Percentiles rank a stretch among this genome's conserved stretches.
Conservation (phyloP, 2,888 invertebrate species). For the Aleiodes testaceus region DNA sequence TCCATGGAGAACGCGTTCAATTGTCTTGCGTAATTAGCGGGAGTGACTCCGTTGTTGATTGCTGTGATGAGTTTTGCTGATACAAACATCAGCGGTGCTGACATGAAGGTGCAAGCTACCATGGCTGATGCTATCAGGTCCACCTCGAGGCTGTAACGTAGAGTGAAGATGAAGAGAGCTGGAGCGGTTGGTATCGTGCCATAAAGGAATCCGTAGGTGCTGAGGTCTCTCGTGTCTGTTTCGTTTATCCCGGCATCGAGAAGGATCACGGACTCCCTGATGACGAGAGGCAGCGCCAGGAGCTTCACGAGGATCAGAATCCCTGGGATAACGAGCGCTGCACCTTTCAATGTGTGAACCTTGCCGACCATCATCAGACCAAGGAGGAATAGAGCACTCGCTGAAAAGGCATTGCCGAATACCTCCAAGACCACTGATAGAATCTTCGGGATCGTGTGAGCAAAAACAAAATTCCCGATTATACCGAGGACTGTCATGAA, state of each 20-base stretch:
- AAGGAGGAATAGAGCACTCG: slow-evolving; percentile 90
- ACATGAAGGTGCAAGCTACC: slow-evolving; percentile 95
- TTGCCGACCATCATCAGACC: slow-evolving; percentile 96
- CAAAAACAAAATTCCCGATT: slow-evolving; percentile 86
- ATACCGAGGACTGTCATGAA: slow-evolving; percentile 95
- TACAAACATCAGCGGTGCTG: slow-evolving; percentile 95
- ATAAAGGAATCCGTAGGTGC: slow-evolving; percentile 95
- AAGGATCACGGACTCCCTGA: slow-evolving; percentile 88
- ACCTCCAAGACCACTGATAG: slow-evolving; percentile 85
- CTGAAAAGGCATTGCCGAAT: slow-evolving; percentile 91
- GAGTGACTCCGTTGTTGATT: slow-evolving; percentile 73
- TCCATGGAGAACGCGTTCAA: slow-evolving; percentile 88
- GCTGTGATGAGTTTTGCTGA: slow-evolving; percentile 90
- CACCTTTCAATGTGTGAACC: slow-evolving; percentile 84
- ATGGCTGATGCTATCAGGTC: slow-evolving; percentile 95
- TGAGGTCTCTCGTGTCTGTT: slow-evolving; percentile 86
- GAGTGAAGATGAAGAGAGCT: slow-evolving; percentile 95
- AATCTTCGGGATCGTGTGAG: slow-evolving; percentile 84
- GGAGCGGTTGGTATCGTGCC: slow-evolving; percentile 97
- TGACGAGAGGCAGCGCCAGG: slow-evolving; percentile 88
- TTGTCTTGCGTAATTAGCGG: slow-evolving; percentile 83
- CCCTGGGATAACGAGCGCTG: slow-evolving; percentile 86
- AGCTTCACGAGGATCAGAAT: slow-evolving; percentile 92
- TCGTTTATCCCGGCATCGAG: slow-evolving; percentile 81
- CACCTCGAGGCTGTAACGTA: slow-evolving; percentile 88